Evolutionary conservation across 2,888 invertebrate genomes (phyloP), one percentile per base, ranked within the genome.

Genomic region (Scaptodrosophila latifasciaeformis): DNA sequence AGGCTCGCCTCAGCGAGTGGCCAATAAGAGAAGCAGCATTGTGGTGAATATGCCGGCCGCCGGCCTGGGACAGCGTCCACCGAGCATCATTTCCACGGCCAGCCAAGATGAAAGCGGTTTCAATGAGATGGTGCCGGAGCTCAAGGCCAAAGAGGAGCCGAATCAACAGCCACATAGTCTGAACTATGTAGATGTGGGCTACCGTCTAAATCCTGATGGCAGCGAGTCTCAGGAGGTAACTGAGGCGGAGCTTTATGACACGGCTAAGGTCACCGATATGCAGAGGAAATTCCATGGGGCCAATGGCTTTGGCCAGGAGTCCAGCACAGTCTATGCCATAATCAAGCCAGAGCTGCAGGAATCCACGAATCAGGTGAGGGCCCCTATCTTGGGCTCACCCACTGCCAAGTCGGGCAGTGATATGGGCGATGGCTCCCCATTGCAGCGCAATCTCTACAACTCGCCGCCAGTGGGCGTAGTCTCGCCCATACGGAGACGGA

Each of bases 61-160:
- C 15, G 91, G 90, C 19, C 78, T 90, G 64, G 90, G 90, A 70
- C 90, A 88, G 55, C 89, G 88, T 63, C 90, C 89, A 74, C 87
- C 92, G 10, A 92, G 92, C 61, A 90, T 92, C 57, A 89, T 92
- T 45, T 92, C 92, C n/a, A 89, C 89, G 66, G 61, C 77, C 30
- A 85, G 83, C 43, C 90, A 90, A 17, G 92, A 92, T 84, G 92
- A 92, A 70, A 91, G 91, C 48, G 91, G 92, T 45, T 91, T 91
- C 87, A 91, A 92, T 85, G 92, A 92, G 85, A 91, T 91, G 18
- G 90, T 90, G 59, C 91, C 91, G 12, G 91, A 91, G 84, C 90
- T 92, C 72, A 91, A 91, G 85, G 91, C 91, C 59, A 88, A 90
- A 52, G 82, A 90, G 9, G 82, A 84, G 59, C 75, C 82, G 2